Base-by-base conservation (phyloP, 2,797 vertebrate genomes). In the Catamblyrhynchus diadema region DNA sequence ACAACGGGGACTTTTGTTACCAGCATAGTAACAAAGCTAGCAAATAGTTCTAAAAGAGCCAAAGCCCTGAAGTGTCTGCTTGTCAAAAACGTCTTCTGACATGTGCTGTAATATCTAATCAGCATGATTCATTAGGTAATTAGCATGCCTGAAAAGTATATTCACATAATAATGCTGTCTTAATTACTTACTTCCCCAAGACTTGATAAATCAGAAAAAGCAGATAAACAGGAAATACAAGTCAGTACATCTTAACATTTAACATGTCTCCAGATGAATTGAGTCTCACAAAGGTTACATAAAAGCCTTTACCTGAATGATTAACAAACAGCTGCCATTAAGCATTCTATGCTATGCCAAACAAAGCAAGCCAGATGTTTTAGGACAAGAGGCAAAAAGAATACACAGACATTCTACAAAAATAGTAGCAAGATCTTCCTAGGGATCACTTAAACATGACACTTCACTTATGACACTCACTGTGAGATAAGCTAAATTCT, bases 101-200 rank as follows among this genome's bases (percentile, higher is more conserved):
- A 35, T 57, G 32, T 45, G 11, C 86, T 94, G 45, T 71, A 57
- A 78, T 42, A 18, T 57, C 39, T 92, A 92, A 93, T 79, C 81
- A 75, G 33, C 48, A 79, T 80, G 77, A 94, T 60, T 88, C 90
- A 94, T 91, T 72, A 86, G 54, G 37, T 79, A 84, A 93, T 88
- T 92, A 88, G 56, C 53, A 92, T 67, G 62, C 70, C 67, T 92
- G 67, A 90, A 97, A 95, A 94, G 86, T 57, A 79, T 33, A 86
- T 39, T 88, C 66, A 95, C 45, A 77, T 86, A 91, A 71, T 86
- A 85, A 78, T 19, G 19, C 59, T 94, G 41, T 60, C 80, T 71
- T 81, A 94, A 90, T 91, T 79, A 94, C 60, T 87, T 86, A 94
- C 64, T 96, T 95, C 77, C 73, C 44, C 45, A 75, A 75, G 86